A percentile compares a stretch with the other conserved stretches of the same genome.
Conservation (phyloP, 1,140 invertebrate species). For the Ceratoteleas bidentatus region DNA sequence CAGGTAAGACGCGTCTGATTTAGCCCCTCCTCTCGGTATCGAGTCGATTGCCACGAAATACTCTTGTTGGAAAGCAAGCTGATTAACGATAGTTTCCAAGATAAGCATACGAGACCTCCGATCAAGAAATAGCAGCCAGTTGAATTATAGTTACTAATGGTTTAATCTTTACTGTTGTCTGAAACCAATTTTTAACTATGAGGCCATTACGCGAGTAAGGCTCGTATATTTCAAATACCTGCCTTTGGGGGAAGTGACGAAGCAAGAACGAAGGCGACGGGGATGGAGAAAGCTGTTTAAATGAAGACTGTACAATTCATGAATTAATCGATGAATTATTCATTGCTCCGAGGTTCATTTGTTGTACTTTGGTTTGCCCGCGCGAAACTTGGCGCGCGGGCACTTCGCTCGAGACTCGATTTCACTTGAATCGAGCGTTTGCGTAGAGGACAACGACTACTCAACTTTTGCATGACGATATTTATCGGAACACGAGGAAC, state of each 20-base stretch:
- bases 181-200: constrained; percentile 79
- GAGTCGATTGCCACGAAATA: constrained; percentile 76
- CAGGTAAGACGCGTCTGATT: constrained; percentile 75
- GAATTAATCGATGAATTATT: constrained; percentile 57
- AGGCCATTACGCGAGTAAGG: constrained; percentile 58
- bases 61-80: constrained; percentile 76
- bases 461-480: constrained; percentile 7
- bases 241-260: constrained; percentile 43
- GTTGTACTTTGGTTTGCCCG: constrained; percentile 10
- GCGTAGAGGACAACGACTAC: constrained; percentile 27
- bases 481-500: constrained; percentile 30
- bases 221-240: constrained; percentile 61
- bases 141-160: constrained; percentile 80
- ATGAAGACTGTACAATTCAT: constrained; percentile 63
- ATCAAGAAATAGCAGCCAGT: constrained; percentile 75
- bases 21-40: constrained; percentile 72
- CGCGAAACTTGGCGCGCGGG: constrained; percentile 6
- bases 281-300: constrained; percentile 45
- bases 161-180: constrained; percentile 80
- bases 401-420: neutral
- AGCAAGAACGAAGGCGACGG: constrained; percentile 29
- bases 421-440: constrained; percentile 6
- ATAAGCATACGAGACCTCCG: constrained; percentile 70
- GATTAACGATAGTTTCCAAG: constrained; percentile 77
- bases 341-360: constrained; percentile 30